These are phyloP conservation scores for Corbicula japonica DNA, from an alignment of 2,888 invertebrate species.

Conservation along the genomic window DNA sequence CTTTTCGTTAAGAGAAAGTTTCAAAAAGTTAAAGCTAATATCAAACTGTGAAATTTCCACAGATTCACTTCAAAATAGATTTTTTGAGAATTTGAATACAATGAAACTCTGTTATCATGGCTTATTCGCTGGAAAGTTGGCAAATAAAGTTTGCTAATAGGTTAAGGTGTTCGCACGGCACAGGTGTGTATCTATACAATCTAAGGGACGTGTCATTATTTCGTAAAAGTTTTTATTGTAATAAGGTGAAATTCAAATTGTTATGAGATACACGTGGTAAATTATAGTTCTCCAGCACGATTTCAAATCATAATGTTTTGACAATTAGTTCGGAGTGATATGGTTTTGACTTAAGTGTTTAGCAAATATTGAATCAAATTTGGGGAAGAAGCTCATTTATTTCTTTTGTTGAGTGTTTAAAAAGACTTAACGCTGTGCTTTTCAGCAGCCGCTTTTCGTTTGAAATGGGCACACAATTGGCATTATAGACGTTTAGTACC, in stretches of 20 bases:
- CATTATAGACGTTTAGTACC: neutral
- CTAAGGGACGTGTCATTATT: constrained; percentile 22
- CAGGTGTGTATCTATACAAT: constrained; percentile 45
- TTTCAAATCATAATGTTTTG: constrained; percentile 51
- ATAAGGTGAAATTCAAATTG: constrained; percentile 15
- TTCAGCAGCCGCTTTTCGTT: constrained; percentile 15
- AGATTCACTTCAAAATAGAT: constrained; percentile 23
- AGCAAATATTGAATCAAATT: constrained; percentile 55
- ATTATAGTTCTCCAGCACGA: constrained; percentile 19
- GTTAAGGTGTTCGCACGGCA: constrained; percentile 16
- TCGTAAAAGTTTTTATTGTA: constrained; percentile 32
- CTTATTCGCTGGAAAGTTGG: constrained; percentile 36
- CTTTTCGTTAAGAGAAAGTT: constrained; percentile 24
- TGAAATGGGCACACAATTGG: constrained; percentile 23
- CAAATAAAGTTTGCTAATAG: constrained; percentile 31
- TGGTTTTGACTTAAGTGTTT: constrained; percentile 59
- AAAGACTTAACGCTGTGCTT: constrained; percentile 39
- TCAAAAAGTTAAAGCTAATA: constrained; percentile 22
- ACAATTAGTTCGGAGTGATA: constrained; percentile 52
- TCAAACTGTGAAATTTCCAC: constrained; percentile 31
- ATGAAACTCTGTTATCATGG: constrained; percentile 43
- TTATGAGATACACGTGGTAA: constrained; percentile 18
- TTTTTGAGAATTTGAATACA: constrained; percentile 39
- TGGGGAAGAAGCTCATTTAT: constrained; percentile 37
- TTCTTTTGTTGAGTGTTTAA: constrained; percentile 27